Evolutionary conservation across 2,113 vertebrate genomes (phyloP).

Genomic region (Romanogobio albipinnatus): DNA sequence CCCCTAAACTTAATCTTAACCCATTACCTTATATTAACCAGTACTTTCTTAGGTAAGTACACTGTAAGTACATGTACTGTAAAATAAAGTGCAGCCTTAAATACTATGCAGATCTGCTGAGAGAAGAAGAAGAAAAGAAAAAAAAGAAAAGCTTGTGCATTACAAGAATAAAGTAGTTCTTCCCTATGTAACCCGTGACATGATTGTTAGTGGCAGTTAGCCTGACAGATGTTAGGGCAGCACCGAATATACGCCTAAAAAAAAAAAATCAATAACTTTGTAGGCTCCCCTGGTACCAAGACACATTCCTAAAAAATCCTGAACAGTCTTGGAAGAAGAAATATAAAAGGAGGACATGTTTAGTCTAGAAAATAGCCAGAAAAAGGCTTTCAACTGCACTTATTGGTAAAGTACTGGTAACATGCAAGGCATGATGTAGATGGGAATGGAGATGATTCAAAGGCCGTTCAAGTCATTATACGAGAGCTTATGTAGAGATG

Average conservation of each 20-base stretch:
- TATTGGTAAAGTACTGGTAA: background rate
- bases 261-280: conserved; percentile 5
- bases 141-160: background rate
- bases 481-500: conserved; percentile 18
- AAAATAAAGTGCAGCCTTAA: no score
- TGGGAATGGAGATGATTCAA: background rate
- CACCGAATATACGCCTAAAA: background rate
- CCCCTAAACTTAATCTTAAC: no score
- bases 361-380: background rate
- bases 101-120: background rate
- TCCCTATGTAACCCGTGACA: conserved; percentile 1
- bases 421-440: background rate
- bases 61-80: no score
- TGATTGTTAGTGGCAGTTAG: conserved; percentile 34
- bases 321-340: background rate
- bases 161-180: background rate
- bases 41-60: no score
- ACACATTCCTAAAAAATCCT: background rate
- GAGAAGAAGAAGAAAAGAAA: background rate
- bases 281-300: background rate
- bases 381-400: background rate
- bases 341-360: background rate
- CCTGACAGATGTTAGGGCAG: conserved; percentile 35
- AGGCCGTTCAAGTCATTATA: background rate
- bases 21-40: no score